Conservation (phyloP, 2,888 invertebrate genomes). For the Lypha dubia region DNA sequence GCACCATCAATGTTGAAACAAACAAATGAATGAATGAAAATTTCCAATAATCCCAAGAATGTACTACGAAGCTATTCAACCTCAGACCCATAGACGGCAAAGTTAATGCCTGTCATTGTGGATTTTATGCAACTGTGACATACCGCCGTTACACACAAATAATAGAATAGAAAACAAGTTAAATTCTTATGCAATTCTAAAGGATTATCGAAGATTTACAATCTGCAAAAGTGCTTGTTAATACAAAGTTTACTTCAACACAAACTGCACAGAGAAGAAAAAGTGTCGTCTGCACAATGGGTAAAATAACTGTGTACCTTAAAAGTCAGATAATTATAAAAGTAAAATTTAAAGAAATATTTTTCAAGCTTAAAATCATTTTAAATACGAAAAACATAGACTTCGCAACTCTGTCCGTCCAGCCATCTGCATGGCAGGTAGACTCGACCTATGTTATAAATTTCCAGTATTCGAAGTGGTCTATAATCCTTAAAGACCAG, state of each 20-base stretch:
- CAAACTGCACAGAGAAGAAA: not conserved
- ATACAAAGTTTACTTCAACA: slow-evolving; percentile 21
- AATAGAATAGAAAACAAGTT: slow-evolving; percentile 52
- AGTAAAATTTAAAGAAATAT: too few relatives aligned
- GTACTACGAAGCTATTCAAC: slow-evolving; percentile 22
- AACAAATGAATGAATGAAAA: slow-evolving; percentile 31
- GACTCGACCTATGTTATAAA: too few relatives aligned
- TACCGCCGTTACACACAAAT: not conserved
- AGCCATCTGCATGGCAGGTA: too few relatives aligned
- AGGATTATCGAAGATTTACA: slow-evolving; percentile 65
- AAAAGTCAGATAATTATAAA: too few relatives aligned
- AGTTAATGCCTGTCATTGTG: slow-evolving; percentile 73
- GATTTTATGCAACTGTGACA: slow-evolving; percentile 60
- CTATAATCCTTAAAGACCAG: too few relatives aligned
- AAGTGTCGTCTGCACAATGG: not conserved
- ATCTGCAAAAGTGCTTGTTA: slow-evolving; percentile 57
- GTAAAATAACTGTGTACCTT: too few relatives aligned
- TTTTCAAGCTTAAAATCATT: too few relatives aligned
- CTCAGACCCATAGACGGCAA: slow-evolving; percentile 45
- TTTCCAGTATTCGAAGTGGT: too few relatives aligned
- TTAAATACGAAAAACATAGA: too few relatives aligned
- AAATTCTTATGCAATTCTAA: slow-evolving; percentile 69
- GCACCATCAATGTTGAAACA: slow-evolving; percentile 56
- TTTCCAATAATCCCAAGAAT: slow-evolving; percentile 23
- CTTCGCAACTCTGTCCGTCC: too few relatives aligned